A percentile compares a stretch with the other conserved stretches of the same genome.
These are phyloP conservation scores for Hydrozoanthus tunicans DNA, from an alignment of 64 coral and sea anemone genomes.

Conservation along the genomic window DNA sequence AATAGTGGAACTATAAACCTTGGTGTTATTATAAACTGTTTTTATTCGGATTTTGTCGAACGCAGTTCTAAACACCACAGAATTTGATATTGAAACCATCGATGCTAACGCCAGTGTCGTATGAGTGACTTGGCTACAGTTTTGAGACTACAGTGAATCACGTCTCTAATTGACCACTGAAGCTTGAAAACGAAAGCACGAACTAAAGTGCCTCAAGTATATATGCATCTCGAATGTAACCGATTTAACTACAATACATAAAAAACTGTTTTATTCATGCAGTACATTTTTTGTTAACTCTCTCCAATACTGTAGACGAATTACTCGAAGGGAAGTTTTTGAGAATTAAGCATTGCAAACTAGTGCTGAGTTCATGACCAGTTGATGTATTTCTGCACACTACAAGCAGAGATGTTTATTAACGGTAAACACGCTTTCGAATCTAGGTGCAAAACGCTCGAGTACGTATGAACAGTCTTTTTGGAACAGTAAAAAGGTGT, in stretches of 20 bases:
- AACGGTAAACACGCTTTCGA: background rate
- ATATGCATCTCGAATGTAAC: background rate
- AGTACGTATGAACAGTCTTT: background rate
- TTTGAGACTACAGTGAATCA: background rate
- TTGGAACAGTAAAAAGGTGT: background rate
- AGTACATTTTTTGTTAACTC: background rate
- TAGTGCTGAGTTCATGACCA: background rate
- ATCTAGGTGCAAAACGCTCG: background rate
- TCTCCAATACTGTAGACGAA: background rate
- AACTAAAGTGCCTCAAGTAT: background rate
- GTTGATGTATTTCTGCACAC: background rate
- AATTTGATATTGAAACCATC: background rate
- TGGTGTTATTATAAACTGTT: background rate
- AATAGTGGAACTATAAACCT: background rate
- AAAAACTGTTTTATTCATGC: background rate
- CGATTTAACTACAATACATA: background rate
- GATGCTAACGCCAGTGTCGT: background rate
- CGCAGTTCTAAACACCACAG: background rate
- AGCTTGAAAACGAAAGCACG: conserved; percentile 7
- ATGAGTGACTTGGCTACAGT: background rate
- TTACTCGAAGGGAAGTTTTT: background rate
- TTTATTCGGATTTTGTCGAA: background rate
- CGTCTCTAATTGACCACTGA: conserved; percentile 26
- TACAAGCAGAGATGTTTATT: background rate
- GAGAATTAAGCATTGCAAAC: background rate